phyloP scores from a whole-genome alignment of 2,113 vertebrate genomes.

The Otus sunia region DNA sequence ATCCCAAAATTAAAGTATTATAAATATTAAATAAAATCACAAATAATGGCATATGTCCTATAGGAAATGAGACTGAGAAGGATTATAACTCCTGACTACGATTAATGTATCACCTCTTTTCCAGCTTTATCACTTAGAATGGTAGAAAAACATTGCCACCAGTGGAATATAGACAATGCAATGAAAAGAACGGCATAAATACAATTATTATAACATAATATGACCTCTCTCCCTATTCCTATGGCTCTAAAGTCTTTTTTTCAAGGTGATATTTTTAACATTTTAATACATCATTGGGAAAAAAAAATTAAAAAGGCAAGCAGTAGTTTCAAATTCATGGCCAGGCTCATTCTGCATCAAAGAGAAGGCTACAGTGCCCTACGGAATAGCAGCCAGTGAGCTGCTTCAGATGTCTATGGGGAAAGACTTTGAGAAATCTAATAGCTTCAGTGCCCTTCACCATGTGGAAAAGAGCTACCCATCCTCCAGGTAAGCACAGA shows the following conservation, averaged over 20 bases:
- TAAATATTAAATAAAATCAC: not conserved
- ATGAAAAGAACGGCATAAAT: not conserved
- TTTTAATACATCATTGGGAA: not conserved
- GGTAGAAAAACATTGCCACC: not conserved
- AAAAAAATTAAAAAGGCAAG: not conserved
- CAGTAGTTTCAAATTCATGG: not conserved
- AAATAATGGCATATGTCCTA: not conserved
- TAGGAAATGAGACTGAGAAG: not conserved
- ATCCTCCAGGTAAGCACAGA: fast-evolving
- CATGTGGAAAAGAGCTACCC: not conserved
- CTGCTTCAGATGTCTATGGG: not conserved
- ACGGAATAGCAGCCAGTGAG: not conserved
- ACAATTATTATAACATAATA: not conserved
- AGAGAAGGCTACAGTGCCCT: not conserved
- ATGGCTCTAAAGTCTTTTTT: not conserved
- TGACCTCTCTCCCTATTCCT: not conserved
- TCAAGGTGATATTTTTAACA: not conserved
- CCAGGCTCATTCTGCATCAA: not conserved
- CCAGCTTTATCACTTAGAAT: not conserved
- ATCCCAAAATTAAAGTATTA: not conserved
- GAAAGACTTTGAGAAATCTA: not conserved
- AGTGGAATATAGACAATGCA: not conserved
- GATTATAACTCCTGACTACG: not conserved
- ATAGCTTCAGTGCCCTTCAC: not conserved
- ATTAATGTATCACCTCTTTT: not conserved